Evolutionary conservation across 2,797 vertebrate genomes (phyloP), one percentile per base, ranked within the genome.

Genomic region (Notoglanidium macrostoma): DNA sequence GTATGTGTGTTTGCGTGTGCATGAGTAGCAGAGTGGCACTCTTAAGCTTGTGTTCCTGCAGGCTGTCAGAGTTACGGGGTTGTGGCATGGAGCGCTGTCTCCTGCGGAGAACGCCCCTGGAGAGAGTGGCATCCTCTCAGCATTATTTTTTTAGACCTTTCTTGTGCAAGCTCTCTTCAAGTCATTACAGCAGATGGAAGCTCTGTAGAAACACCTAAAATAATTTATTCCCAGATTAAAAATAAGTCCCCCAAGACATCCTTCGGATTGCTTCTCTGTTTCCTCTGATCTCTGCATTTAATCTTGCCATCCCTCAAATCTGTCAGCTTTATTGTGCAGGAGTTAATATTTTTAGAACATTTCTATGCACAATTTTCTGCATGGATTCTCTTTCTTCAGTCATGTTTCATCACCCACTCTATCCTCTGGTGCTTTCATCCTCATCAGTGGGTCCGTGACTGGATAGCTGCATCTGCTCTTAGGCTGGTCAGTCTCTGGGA

Each of bases 41-140:
- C 89, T 55, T 87, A 90, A 77, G 65, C 70, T 90, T 87, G 91
- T 90, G 84, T 91, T 88, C 49, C 92, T 85, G 87, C 89, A 89
- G 91, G 90, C 93, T 94, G 94, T 94, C 93, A 93, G 84, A 76
- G 90, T 90, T 88, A 86, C 87, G 40, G 92, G 91, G 90, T 92
- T 92, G 93, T 91, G 92, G 94, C 80, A 90, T 84, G 79, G 89
- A 87, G 89, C 89, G 89, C 86, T 80, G 91, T 90, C 90, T 93
- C 91, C 90, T 87, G 88, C 55, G 89, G 91, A 88, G 84, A 88
- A 92, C 74, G 89, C 79, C 85, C 88, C 90, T 46, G 5, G 32
- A 29, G 61, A 91, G 74, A 51, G 89, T 63, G 89, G 80, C 87
- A 91, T 81, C 72, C 61, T 72, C 89, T 89, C 90, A 89, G 87